A percentile compares a stretch with the other conserved stretches of the same genome.
Evolutionary conservation across 2,113 vertebrate species (phyloP).

Genomic region (Paraplagusia blochii): DNA sequence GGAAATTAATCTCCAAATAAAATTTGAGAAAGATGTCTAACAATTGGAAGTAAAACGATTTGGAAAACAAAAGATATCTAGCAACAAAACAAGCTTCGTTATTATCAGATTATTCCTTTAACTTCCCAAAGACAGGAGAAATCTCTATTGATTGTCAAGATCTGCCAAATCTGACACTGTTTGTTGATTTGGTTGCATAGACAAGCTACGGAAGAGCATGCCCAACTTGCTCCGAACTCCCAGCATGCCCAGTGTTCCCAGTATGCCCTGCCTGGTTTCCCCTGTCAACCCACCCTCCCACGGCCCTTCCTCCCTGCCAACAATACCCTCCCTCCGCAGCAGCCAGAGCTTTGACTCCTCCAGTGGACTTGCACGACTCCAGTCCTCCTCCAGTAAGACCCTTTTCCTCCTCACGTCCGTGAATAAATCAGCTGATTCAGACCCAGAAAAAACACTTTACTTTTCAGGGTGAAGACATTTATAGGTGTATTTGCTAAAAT

Average conservation of each 20-base stretch:
- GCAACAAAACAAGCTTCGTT: too few species aligned
- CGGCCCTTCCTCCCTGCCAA: conserved; percentile 80
- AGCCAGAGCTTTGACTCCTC: conserved; percentile 97
- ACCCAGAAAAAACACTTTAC: background rate
- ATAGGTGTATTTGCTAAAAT: background rate
- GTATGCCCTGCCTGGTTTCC: conserved; percentile 80
- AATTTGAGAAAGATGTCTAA: too few species aligned
- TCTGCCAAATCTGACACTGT: conserved; percentile 8
- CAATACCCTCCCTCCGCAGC: conserved; percentile 82
- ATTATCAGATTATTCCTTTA: too few species aligned
- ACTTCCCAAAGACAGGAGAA: too few species aligned
- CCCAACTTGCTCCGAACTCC: conserved; percentile 85
- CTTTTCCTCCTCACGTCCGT: conserved; percentile 6
- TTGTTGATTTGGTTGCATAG: conserved; percentile 67
- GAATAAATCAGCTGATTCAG: conserved; percentile 4
- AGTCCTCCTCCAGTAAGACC: conserved; percentile 89
- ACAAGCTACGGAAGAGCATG: conserved; percentile 96
- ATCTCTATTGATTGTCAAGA: background rate
- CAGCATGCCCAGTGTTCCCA: conserved; percentile 91
- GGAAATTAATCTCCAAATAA: background rate
- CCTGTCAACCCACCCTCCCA: conserved; percentile 63
- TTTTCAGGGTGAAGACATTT: background rate
- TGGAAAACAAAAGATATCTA: too few species aligned
- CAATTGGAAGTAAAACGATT: too few species aligned
- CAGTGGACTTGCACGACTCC: conserved; percentile 86